Evolutionary conservation across 2,888 invertebrate species (phyloP).

Genomic region (Branchipolynoe longqiensis): DNA sequence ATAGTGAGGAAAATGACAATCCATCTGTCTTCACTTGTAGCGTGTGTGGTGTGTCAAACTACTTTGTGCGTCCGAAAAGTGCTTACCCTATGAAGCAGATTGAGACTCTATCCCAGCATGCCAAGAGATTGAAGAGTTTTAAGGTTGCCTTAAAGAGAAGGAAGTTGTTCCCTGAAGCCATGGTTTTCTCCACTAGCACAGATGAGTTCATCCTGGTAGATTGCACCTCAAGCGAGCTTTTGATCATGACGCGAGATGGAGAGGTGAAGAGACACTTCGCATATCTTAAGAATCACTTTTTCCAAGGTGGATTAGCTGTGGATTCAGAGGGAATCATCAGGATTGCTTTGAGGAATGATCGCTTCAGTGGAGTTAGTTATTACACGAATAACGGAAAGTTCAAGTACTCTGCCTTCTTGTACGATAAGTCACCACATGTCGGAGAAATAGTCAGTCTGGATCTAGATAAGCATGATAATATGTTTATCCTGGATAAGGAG

Average conservation of each 20-base stretch:
- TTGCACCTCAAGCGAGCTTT: neutral
- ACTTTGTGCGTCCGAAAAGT: too few relatives aligned
- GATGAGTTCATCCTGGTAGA: conserved; percentile 22
- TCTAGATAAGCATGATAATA: neutral
- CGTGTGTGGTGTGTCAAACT: too few relatives aligned
- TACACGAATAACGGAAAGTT: conserved; percentile 9
- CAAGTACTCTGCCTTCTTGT: conserved; percentile 31
- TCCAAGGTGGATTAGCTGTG: conserved; percentile 30
- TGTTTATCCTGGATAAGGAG: neutral
- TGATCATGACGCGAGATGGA: neutral
- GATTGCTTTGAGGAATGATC: conserved; percentile 33
- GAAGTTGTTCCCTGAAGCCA: too few relatives aligned
- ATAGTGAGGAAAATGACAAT: too few relatives aligned
- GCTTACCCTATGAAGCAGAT: too few relatives aligned
- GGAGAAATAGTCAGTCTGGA: conserved; percentile 28
- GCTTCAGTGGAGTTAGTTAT: conserved; percentile 36
- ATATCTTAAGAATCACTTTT: conserved; percentile 23
- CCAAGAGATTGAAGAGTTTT: too few relatives aligned
- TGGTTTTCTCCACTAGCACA: too few relatives aligned
- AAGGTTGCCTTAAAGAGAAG: too few relatives aligned
- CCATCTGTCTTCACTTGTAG: too few relatives aligned
- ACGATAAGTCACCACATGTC: conserved; percentile 31
- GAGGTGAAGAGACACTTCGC: conserved; percentile 6
- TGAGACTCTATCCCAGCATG: too few relatives aligned
- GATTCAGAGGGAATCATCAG: conserved; percentile 27